These are phyloP conservation scores for Spodoptera picta DNA, from an alignment of 2,888 invertebrate genomes.

Conservation along the genomic window DNA sequence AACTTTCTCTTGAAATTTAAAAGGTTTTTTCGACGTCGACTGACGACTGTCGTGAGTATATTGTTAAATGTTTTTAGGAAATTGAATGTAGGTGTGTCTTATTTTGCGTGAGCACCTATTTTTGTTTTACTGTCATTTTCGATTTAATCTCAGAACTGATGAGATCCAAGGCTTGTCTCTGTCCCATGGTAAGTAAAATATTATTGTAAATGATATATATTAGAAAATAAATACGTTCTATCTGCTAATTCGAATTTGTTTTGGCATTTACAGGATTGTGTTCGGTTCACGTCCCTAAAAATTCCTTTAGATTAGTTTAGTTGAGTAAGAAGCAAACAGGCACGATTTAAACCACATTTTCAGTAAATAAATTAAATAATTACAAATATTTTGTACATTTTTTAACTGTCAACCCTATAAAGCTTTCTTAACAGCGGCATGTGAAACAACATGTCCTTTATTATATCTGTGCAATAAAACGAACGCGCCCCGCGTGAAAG, in stretches of 20 bases:
- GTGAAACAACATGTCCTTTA: constrained; percentile 68
- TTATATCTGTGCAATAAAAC: constrained; percentile 59
- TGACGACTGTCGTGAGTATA: constrained; percentile 11
- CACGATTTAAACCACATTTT: too few species aligned
- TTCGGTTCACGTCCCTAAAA: not conserved
- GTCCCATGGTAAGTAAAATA: too few species aligned
- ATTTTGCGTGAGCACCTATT: not conserved
- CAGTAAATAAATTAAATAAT: too few species aligned
- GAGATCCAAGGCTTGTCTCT: too few species aligned
- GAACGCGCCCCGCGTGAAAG: constrained; percentile 56
- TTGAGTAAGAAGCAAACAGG: too few species aligned
- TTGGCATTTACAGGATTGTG: too few species aligned
- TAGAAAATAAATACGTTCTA: too few species aligned
- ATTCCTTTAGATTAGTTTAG: too few species aligned
- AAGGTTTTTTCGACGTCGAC: constrained; percentile 17
- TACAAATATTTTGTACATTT: not conserved
- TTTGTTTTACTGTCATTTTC: not conserved
- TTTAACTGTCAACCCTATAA: constrained; percentile 46
- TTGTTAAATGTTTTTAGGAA: constrained; percentile 15
- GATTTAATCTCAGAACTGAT: too few species aligned
- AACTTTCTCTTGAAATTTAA: constrained; percentile 51
- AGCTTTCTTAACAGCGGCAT: constrained; percentile 68
- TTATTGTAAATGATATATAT: too few species aligned
- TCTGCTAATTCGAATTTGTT: too few species aligned
- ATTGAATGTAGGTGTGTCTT: constrained; percentile 5